A percentile compares a stretch with the other conserved stretches of the same genome.
phyloP scores from a whole-genome alignment of 1,140 invertebrate genomes.

The Paraescarpia echinospica region DNA sequence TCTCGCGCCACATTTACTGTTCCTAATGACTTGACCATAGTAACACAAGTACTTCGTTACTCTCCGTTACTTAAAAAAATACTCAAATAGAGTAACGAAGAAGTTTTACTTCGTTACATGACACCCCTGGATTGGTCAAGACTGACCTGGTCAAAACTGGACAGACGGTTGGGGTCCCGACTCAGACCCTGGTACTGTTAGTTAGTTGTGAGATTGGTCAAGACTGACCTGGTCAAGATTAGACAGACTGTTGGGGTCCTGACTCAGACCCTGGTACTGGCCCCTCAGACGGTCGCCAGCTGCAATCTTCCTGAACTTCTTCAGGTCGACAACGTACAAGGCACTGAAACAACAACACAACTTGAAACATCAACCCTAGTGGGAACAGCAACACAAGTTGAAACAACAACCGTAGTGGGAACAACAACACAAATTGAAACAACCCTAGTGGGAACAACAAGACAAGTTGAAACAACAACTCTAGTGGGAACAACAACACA shows the following conservation, averaged over 20 bases:
- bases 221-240: slow-evolving; percentile 81
- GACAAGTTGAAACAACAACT: too few species aligned
- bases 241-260: slow-evolving; percentile 94
- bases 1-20: too few species aligned
- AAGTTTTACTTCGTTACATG: too few species aligned
- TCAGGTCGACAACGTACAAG: slow-evolving; percentile 95
- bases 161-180: slow-evolving; percentile 95
- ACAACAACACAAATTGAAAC: too few species aligned
- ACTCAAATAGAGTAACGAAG: too few species aligned
- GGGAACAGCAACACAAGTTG: background rate
- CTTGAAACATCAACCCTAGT: too few species aligned
- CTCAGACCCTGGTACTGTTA: slow-evolving; percentile 70
- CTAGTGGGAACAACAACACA: background rate
- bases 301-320: slow-evolving; percentile 93
- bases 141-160: slow-evolving; percentile 84
- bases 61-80: too few species aligned
- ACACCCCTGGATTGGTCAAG: background rate
- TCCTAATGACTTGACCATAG: too few species aligned
- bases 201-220: background rate
- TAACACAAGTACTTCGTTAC: too few species aligned
- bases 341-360: slow-evolving; percentile 65
- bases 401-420: too few species aligned
- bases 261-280: slow-evolving; percentile 71
- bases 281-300: slow-evolving; percentile 90
- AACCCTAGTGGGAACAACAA: slow-evolving; percentile 32